Base-by-base conservation (phyloP, 1,140 invertebrate genomes). In the Anastatus disparis region DNA sequence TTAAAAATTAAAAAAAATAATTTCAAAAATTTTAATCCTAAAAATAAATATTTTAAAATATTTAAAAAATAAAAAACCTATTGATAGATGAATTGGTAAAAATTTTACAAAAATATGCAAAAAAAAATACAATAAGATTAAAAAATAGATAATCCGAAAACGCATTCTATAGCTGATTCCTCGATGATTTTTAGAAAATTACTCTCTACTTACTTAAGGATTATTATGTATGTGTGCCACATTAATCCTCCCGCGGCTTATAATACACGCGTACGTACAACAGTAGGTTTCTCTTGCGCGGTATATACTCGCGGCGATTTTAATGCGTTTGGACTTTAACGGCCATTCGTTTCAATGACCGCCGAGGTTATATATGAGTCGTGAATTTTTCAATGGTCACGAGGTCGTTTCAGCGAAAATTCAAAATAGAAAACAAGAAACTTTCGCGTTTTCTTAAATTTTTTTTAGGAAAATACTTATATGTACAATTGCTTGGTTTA, bases 191-290 rank as follows among this genome's bases (percentile, higher is more conserved):
- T 68, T 59, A 48, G 27, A 59, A 68, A 68, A 68, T 59, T 59
- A 52, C 44, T 31, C 26, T 46, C 50, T 48, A 48, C 24, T 42
- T 50, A 35, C 55, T 68, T 52, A 44, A 20, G 38, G 27, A 2
- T 10, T 40, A 68, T 59, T 68, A 68, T 68, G 65, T 44, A 59
- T 27, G 65, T 56, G 44, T 48, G 42, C 53, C 27, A 65, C 27
- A 20, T 29, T 24, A 3, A 35, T 42, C 38, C 35, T 65, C 50
- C 40, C 26, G 63, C 27, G 29, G 38, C 15, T 12, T 58, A 46
- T 13, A 4, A 46, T n/a, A 8, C 35, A 7, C 20, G 46, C 40
- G 40, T 35, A 64, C 13, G 29, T 26, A 40, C 4, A 31, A 44
- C 40, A 13, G 58, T 24, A 24, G 58, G n/a, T 66, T 56, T 66